Percentiles rank a stretch among this genome's conserved stretches.
phyloP scores from a whole-genome alignment of 37 sponge, comb jelly and placozoan genomes.

The Eunapius fragilis region DNA sequence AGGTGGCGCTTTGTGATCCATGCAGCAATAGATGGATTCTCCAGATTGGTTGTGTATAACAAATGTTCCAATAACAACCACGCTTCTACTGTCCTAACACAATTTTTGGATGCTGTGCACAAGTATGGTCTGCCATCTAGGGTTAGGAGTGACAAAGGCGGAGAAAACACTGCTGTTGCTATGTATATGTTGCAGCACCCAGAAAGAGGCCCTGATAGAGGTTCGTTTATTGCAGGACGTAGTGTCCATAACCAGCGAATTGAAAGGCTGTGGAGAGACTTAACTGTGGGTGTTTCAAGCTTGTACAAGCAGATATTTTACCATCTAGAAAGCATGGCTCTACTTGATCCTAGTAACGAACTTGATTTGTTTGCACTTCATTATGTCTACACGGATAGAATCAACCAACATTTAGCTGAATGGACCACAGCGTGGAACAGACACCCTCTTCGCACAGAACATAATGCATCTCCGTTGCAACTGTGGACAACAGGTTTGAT shows the following conservation, averaged over 20 bases:
- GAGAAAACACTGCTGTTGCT: conserved; percentile 36
- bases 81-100: conserved; percentile 4
- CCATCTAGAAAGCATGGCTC: conserved; percentile 18
- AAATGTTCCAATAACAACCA: conserved; percentile 20
- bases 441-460: conserved; percentile 33
- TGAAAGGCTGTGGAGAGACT: conserved; percentile 41
- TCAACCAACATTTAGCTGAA: conserved; percentile 19
- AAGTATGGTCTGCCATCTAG: conserved; percentile 23
- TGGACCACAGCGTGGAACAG: conserved; percentile 43
- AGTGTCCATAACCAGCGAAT: conserved; percentile 45
- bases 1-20: conserved; percentile 30
- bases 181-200: conserved; percentile 31
- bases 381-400: conserved; percentile 47
- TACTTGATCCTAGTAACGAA: conserved; percentile 39
- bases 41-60: conserved; percentile 10
- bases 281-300: conserved; percentile 27
- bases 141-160: conserved; percentile 28
- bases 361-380: conserved; percentile 50
- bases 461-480: conserved; percentile 34
- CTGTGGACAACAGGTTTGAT: neutral
- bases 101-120: conserved; percentile 10
- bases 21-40: conserved; percentile 25
- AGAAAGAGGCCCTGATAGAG: conserved; percentile 11
- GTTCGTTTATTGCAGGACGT: conserved; percentile 25
- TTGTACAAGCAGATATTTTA: conserved; percentile 48